Evolutionary conservation across 2,113 vertebrate genomes (phyloP), one percentile per base, ranked within the genome.

Genomic region (Hippocampus mohnikei): DNA sequence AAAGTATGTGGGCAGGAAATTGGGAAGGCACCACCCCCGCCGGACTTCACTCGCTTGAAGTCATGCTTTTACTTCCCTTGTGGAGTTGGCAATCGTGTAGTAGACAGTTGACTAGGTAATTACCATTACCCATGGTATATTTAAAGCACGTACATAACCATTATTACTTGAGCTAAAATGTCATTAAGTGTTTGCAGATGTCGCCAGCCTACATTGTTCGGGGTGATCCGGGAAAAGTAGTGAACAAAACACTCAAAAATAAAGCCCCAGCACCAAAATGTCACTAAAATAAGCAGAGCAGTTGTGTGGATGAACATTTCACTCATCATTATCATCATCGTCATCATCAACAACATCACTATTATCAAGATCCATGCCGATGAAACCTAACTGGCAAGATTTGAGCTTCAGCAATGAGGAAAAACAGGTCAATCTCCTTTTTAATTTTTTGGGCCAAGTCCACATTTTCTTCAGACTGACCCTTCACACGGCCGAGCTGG

Each of bases 401-500:
- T 25, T 46, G 48, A 42, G 12, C 21, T 48, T 23, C 2, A 37
- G 65, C 50, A 78, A 27, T 4, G 25, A 46, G 53, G n/a, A 52
- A 25, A 55, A 68, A 67, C 67, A 61, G 23, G 67, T 41, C 40
- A 48, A 65, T 77, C 61, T 65, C 33, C 27, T 25, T 27, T 25
- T 13, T 59, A 21, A 25, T 18, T 46, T 66, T 46, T 15, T 23
- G n/a, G n/a, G n/a, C 41, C 44, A 55, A 81, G 71, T 78, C 66
- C 72, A 58, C 50, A 53, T 46, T 27, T 50, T 56, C 72, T 70
- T 59, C 75, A 5, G 65, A 59, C 29, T 9, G 11, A 42, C 53
- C 46, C 27, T 89, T 98, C 94, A 98, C 93, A 95, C 94, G 10
- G 94, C 93, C 41, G 95, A 92, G 77, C 93, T 96, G 91, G 95